Base-by-base conservation (phyloP, 2,113 vertebrate genomes). In the Lontra canadensis region DNA sequence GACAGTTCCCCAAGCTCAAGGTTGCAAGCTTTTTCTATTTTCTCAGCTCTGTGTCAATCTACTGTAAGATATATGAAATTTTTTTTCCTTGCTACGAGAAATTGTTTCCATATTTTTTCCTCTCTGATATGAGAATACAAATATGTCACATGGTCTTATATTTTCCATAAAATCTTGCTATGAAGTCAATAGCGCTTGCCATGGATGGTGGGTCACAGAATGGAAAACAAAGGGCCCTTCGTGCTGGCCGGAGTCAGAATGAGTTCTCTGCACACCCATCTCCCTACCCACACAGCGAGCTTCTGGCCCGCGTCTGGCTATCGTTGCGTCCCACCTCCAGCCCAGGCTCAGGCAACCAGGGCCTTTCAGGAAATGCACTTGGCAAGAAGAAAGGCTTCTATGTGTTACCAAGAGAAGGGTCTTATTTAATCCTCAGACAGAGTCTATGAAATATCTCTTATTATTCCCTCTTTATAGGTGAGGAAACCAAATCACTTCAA, bases 221-320 rank as follows among this genome's bases (percentile, higher is more conserved):
- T 7, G 47, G 61, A 57, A 63, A 23, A 21, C 21, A 15, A 21
- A 7, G 0, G 20, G 14, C 29, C 63, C 3, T 81, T 69, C 57
- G 0, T 3, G 12, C 9, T 4, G 63, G 36, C 34, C 4, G 7
- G 20, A 10, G 12, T 39, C 36, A 84, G 52, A 29, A 25, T 57
- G 11, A 0, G 4, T 3, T 34, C 34, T 21, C 10, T 4, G 10
- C 2, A 4, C 1, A 3, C 5, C 63, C 0, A 0, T 39, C 39
- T 49, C 25, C 39, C 3, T 36, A 49, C 3, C 7, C 11, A 6
- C 0, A 0, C 1, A 0, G 31, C 15, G 67, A 78, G 25, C 20
- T 44, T 86, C 57, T 26, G 10, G 39, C n/a, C 65, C 7, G 0
- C 1, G 18, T 39, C 42, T 63, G 85, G 10, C 63, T 69, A 29